phyloP scores from a whole-genome alignment of 2,113 vertebrate species.

The Murina feae region DNA sequence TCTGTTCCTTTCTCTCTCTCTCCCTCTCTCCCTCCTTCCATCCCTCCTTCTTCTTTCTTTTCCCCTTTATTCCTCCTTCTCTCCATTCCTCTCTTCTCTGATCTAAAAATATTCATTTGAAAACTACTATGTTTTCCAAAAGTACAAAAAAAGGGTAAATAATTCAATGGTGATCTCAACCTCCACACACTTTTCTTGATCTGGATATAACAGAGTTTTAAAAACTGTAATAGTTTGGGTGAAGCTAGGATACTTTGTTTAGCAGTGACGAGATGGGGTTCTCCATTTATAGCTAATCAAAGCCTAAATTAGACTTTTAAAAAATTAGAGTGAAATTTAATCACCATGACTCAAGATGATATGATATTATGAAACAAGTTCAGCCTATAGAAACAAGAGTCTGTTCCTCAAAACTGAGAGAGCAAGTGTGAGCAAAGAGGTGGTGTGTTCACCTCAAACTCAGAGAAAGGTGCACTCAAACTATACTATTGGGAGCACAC shows the following conservation, averaged over 20 bases:
- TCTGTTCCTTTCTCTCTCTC: accelerated
- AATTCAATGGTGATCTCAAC: not conserved
- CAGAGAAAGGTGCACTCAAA: not conserved
- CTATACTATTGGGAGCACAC: accelerated
- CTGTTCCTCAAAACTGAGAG: not conserved
- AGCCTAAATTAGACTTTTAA: not conserved
- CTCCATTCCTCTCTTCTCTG: not conserved
- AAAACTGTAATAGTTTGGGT: not conserved
- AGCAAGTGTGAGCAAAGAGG: accelerated
- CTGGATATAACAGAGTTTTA: not conserved
- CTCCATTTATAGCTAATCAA: not conserved
- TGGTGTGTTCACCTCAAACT: not conserved
- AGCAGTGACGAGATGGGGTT: not conserved
- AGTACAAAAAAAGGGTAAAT: not conserved
- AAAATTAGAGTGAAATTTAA: not conserved
- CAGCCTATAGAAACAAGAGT: not conserved
- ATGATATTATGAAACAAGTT: too few species aligned
- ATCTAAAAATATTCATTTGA: not conserved
- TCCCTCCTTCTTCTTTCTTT: not conserved
- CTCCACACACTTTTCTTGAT: not conserved
- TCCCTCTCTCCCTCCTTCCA: not conserved
- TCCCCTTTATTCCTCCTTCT: not conserved
- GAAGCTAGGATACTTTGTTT: not conserved
- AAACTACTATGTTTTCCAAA: not conserved
- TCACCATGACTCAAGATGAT: not conserved